These are phyloP conservation scores for Embidobia sp. DNA, from an alignment of 2,888 invertebrate genomes.

Conservation along the genomic window DNA sequence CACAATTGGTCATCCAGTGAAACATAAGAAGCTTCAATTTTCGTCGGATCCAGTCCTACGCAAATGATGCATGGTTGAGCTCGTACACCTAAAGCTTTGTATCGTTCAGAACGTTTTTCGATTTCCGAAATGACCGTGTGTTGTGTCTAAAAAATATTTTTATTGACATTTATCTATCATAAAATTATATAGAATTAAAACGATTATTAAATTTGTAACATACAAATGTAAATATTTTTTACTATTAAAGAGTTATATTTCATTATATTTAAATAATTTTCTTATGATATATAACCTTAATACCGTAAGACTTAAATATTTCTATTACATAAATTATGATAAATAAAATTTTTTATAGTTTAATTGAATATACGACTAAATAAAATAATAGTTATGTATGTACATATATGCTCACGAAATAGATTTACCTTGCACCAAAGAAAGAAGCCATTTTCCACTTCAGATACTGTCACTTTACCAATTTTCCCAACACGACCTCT, in stretches of 20 bases:
- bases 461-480: not conserved
- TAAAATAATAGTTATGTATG: no score
- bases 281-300: no score
- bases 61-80: conserved; percentile 10
- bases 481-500: not conserved
- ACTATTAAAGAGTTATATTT: no score
- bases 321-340: no score
- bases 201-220: no score
- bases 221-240: not conserved
- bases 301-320: no score
- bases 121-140: not conserved
- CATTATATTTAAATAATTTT: no score
- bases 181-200: no score
- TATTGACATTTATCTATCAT: not conserved
- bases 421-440: not conserved
- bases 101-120: not conserved
- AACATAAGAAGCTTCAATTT: not conserved
- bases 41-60: not conserved
- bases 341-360: not conserved
- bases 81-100: not conserved
- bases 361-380: no score
- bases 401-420: not conserved
- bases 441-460: not conserved
- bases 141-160: not conserved
- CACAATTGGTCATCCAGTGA: conserved; percentile 6